These are phyloP conservation scores for Damaliscus lunatus DNA, from an alignment of 2,113 vertebrate species.

Conservation along the genomic window DNA sequence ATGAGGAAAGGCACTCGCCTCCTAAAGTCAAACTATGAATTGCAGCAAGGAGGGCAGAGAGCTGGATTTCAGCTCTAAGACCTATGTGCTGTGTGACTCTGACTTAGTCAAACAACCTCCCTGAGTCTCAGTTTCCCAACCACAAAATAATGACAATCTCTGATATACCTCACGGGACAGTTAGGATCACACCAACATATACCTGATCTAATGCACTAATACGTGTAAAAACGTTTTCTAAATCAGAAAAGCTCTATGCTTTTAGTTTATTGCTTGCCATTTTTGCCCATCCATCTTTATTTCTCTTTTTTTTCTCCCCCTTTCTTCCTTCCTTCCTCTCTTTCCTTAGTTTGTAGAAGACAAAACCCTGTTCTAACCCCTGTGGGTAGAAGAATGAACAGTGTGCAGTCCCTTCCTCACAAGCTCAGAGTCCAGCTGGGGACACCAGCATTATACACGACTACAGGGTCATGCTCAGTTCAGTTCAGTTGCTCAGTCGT, in stretches of 20 bases:
- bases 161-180: background rate
- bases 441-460: background rate
- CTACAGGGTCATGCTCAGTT: too few relatives aligned
- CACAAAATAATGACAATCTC: background rate
- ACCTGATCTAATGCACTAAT: background rate
- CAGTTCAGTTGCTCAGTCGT: too few relatives aligned
- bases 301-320: background rate
- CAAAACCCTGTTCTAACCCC: background rate
- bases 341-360: background rate
- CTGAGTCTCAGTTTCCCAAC: background rate
- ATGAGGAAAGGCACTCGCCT: background rate
- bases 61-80: background rate
- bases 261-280: background rate
- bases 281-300: background rate
- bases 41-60: background rate
- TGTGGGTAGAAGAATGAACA: background rate
- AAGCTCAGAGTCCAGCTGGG: background rate
- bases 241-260: background rate
- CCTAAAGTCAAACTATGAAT: background rate
- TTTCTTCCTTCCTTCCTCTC: rapidly evolving
- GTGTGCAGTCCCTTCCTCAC: rapidly evolving
- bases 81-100: background rate
- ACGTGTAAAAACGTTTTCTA: background rate
- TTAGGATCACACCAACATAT: background rate
- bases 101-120: background rate